Conservation (phyloP, 2,888 invertebrate species). For the Argyresthia albistria region DNA sequence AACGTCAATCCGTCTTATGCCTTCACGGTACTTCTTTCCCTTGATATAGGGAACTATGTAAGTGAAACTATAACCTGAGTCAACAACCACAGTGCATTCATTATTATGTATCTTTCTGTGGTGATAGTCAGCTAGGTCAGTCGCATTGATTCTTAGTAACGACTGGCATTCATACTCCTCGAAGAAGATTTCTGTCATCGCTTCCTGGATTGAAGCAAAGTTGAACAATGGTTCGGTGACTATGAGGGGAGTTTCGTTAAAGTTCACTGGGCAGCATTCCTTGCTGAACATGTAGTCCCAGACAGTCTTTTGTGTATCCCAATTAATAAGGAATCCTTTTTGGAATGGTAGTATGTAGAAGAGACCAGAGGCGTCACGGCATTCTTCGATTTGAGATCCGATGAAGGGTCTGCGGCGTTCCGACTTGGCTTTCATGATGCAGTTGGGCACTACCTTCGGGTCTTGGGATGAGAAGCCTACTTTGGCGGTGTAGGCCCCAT, state of each 20-base stretch:
- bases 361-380: slow-evolving; percentile 94
- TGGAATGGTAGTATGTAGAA: slow-evolving; percentile 96
- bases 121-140: slow-evolving; percentile 84
- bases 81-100: slow-evolving; percentile 86
- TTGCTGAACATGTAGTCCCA: slow-evolving; percentile 97
- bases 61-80: slow-evolving; percentile 96
- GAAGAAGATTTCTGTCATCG: slow-evolving; percentile 95
- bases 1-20: slow-evolving; percentile 88
- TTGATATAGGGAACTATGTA: slow-evolving; percentile 94
- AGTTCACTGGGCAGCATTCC: slow-evolving; percentile 84
- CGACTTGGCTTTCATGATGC: slow-evolving; percentile 98
- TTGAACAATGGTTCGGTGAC: slow-evolving; percentile 96
- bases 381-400: slow-evolving; percentile 94
- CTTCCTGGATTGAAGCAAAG: slow-evolving; percentile 93
- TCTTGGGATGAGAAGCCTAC: slow-evolving; percentile 82
- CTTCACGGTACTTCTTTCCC: slow-evolving; percentile 76
- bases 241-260: slow-evolving; percentile 84
- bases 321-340: slow-evolving; percentile 95
- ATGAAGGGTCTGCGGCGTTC: slow-evolving; percentile 95
- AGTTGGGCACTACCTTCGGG: slow-evolving; percentile 90
- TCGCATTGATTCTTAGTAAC: slow-evolving; percentile 83
- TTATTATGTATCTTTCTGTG: slow-evolving; percentile 70
- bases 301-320: slow-evolving; percentile 95
- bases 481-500: slow-evolving; percentile 91
- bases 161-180: slow-evolving; percentile 96